Evolutionary conservation across 2,888 invertebrate genomes (phyloP), one percentile per base, ranked within the genome.

Genomic region (Drosophila lacicola): DNA sequence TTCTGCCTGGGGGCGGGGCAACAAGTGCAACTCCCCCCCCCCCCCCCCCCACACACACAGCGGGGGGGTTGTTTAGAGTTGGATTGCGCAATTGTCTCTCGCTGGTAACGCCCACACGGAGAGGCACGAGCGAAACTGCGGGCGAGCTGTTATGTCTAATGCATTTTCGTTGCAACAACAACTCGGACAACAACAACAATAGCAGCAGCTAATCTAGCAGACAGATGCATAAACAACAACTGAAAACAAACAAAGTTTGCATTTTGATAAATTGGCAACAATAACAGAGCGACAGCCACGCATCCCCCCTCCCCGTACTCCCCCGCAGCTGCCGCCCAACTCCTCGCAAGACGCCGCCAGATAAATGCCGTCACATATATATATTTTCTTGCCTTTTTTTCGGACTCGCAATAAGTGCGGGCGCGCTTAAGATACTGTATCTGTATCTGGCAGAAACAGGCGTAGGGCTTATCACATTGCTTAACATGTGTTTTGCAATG

Each of bases 211-310:
- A 70, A 85, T 82, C 85, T 60, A 44, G 53, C 68, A 78, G 70
- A 70, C 70, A 80, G 69, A 68, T 73, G 76, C 73, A 75, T 58
- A 76, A 81, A 74, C 78, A 84, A 71, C 44, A 72, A 76, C 63
- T 64, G 49, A 51, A 47, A 69, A 51, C 46, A 77, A 77, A 64
- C 65, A 69, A 66, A 70, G 50, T 65, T 70, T 49, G 21, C 65
- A 53, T 63, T 68, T 70, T 80, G 82, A 81, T 82, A 82, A 78
- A 78, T 82, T 82, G 63, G 78, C 80, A 70, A 73, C 44, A 67
- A 54, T 14, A 65, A 60, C 64, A 64, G 41, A 56, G 66, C 50
- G 68, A 66, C 67, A 65, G 61, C 62, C 33, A 41, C 17, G 2
- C 17, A 1, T 2, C 17, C 17, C 25, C n/a, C 17, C 36, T 2